Conservation (phyloP, 2,113 vertebrate genomes). For the Salvator merianae region DNA sequence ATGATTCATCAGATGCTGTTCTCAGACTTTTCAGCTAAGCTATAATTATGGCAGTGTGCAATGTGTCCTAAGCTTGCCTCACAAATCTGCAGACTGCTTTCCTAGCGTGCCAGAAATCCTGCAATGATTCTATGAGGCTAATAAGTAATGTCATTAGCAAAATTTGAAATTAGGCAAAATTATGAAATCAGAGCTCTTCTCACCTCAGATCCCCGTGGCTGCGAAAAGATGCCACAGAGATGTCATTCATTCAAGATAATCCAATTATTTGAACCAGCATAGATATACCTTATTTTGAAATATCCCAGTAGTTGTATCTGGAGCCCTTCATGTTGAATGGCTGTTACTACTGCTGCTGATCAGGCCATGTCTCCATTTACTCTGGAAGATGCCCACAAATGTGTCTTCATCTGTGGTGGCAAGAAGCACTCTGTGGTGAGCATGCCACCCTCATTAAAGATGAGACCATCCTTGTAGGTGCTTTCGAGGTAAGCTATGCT, state of each 20-base stretch:
- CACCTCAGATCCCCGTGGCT: neutral
- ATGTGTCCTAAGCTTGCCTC: neutral
- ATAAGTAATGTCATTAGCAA: neutral
- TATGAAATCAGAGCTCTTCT: neutral
- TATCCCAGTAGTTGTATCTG: neutral
- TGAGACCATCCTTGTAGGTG: too few relatives aligned
- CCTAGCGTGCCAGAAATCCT: neutral
- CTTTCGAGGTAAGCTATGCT: too few relatives aligned
- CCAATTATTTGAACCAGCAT: neutral
- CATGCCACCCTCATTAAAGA: too few relatives aligned
- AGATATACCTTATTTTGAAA: neutral
- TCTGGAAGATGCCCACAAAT: too few relatives aligned
- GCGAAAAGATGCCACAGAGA: neutral
- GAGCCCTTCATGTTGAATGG: neutral
- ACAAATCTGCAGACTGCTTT: neutral
- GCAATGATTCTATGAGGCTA: neutral
- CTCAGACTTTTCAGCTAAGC: neutral
- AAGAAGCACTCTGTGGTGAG: too few relatives aligned
- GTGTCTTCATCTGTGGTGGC: too few relatives aligned
- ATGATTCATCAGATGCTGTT: constrained; percentile 46
- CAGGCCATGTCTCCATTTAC: too few relatives aligned
- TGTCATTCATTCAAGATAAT: neutral
- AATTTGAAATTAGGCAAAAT: neutral
- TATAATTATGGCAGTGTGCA: constrained; percentile 4
- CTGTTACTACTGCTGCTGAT: neutral